Evolutionary conservation across 2,113 vertebrate genomes (phyloP), one percentile per base, ranked within the genome.

Genomic region (Lipophrys pholis): DNA sequence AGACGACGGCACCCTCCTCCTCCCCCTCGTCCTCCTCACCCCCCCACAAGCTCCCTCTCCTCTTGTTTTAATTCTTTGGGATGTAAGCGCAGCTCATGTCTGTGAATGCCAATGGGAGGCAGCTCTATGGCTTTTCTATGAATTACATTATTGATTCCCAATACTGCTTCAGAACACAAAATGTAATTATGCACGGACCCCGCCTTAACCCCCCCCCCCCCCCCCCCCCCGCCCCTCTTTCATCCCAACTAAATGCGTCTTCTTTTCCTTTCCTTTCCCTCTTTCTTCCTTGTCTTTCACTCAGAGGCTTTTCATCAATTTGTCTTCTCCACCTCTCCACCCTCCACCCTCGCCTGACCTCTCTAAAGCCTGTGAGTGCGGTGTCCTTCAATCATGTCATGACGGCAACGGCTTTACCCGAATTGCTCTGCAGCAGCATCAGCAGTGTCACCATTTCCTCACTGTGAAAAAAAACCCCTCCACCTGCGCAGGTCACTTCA

Each of bases 81-180:
- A 89, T 84, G 82, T 80, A 61, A 80, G 76, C 77, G 14, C 57
- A 88, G 66, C 84, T 78, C 84, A 82, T 86, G 79, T 64, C 90
- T 80, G 87, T 89, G 93, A 92, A 90, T 80, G 65, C 84, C 81
- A 74, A 92, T 91, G 82, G 76, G 61, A 80, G 91, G 86, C 86
- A 81, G 82, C 79, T 90, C 77, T 83, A 87, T 74, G 77, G 91
- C 88, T 86, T 85, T 90, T 90, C 91, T 94, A 93, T 95, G 95
- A 96, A 96, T 95, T 95, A 94, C 90, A 90, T 89, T 94, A 95
- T 93, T 93, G 95, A 96, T 96, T 95, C 91, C 92, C 95, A 93
- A 93, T 95, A 94, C 90, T 89, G 92, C 86, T 30, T 93, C 93
- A 89, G 83, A 93, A 93, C 88, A 95, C 91, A 94, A 96, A 96